phyloP scores from a whole-genome alignment of 2,888 invertebrate species.

The Cosmia pyralina region DNA sequence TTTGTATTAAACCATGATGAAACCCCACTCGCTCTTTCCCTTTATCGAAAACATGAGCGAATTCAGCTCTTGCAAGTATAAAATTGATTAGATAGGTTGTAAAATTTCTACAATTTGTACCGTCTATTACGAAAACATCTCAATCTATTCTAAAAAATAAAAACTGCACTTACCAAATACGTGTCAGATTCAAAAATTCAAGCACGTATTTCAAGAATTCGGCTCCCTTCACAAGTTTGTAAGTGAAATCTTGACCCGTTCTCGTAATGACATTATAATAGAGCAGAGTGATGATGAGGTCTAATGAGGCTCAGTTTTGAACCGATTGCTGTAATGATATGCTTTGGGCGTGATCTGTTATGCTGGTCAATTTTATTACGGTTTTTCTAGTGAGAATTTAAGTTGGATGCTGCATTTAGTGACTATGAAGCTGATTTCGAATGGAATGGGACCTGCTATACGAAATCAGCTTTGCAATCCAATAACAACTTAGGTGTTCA shows the following conservation, averaged over 20 bases:
- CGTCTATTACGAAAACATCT: constrained; percentile 35
- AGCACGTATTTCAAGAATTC: constrained; percentile 59
- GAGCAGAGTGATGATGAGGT: constrained; percentile 45
- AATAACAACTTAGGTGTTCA: too few relatives aligned
- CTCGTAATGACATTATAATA: constrained; percentile 64
- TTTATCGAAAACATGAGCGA: background rate
- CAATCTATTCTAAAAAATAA: constrained; percentile 49
- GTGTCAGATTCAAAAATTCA: constrained; percentile 50
- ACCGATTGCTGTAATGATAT: constrained; percentile 59
- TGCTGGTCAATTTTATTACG: constrained; percentile 59
- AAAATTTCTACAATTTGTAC: constrained; percentile 1
- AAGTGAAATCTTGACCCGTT: constrained; percentile 60
- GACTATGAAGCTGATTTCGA: background rate
- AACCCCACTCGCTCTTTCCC: background rate
- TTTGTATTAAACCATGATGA: background rate
- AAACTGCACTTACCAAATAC: constrained; percentile 50
- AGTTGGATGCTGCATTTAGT: background rate
- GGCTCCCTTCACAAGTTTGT: constrained; percentile 44
- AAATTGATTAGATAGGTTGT: background rate
- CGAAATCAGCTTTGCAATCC: too few relatives aligned
- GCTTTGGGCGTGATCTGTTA: constrained; percentile 54
- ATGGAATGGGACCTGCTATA: too few relatives aligned
- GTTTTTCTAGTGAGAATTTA: constrained; percentile 29
- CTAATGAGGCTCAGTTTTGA: constrained; percentile 61
- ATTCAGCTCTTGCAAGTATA: background rate